Conservation (phyloP, 2,888 invertebrate genomes). For the Standfussiana lucernea region DNA sequence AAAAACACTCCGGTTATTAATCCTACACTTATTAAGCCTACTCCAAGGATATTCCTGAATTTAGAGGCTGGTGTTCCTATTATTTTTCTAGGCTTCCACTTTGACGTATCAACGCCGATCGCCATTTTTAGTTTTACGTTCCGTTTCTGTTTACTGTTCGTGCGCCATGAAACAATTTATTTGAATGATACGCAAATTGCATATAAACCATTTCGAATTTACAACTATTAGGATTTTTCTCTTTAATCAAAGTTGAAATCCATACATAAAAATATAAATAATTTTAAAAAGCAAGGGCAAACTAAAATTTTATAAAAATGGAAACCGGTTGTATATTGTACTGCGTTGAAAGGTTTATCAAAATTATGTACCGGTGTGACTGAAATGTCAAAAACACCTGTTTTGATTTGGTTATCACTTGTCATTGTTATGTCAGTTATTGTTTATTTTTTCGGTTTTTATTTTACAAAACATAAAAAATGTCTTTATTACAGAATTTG, state of each 20-base stretch:
- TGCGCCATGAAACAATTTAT: neutral
- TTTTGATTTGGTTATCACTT: neutral
- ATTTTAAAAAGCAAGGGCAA: too few relatives aligned
- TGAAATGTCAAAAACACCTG: slow-evolving; percentile 27
- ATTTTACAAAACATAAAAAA: slow-evolving; percentile 49
- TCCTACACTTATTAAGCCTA: slow-evolving; percentile 85
- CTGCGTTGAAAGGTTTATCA: neutral
- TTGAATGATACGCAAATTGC: neutral
- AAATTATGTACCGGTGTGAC: neutral
- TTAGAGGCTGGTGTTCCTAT: slow-evolving; percentile 92
- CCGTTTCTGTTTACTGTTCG: slow-evolving; percentile 10
- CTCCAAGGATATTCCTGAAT: slow-evolving; percentile 89
- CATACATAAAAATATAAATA: neutral
- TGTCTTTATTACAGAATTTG: slow-evolving; percentile 83
- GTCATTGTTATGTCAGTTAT: neutral
- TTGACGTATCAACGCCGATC: slow-evolving; percentile 89
- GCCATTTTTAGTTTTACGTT: slow-evolving; percentile 81
- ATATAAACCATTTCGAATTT: neutral
- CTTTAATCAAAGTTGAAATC: neutral
- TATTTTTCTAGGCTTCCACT: slow-evolving; percentile 92
- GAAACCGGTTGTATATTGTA: neutral
- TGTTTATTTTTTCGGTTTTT: neutral
- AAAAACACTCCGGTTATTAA: slow-evolving; percentile 83
- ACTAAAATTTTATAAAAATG: neutral
- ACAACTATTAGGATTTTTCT: too few relatives aligned